Conservation (phyloP, 1,140 invertebrate genomes). For the Lepidurus arcticus region DNA sequence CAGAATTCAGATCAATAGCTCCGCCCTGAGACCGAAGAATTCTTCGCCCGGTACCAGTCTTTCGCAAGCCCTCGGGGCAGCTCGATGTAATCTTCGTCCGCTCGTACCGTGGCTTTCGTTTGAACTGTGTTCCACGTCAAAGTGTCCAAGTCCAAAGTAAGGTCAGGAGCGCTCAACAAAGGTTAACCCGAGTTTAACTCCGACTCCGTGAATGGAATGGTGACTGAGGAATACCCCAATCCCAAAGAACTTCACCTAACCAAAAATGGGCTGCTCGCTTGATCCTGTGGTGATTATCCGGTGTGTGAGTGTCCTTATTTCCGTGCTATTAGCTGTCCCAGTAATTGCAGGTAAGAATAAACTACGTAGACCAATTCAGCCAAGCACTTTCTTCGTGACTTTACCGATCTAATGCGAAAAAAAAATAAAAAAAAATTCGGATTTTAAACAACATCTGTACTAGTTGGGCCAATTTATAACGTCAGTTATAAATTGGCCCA, state of each 20-base stretch:
- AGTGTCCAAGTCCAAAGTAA: neutral
- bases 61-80: neutral
- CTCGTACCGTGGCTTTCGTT: neutral
- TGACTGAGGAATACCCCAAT: neutral
- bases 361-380: neutral
- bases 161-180: too few species aligned
- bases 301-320: neutral
- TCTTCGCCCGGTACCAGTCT: constrained; percentile 16
- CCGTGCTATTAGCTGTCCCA: neutral
- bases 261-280: neutral
- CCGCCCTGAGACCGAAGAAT: constrained; percentile 4
- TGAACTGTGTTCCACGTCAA: neutral
- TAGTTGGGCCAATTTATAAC: too few species aligned
- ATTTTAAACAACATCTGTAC: too few species aligned
- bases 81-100: neutral
- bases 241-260: neutral
- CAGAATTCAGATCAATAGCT: constrained; percentile 19
- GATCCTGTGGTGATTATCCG: neutral
- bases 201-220: neutral
- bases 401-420: too few species aligned
- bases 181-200: neutral
- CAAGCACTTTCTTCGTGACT: too few species aligned
- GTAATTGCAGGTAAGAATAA: neutral
- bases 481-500: too few species aligned
- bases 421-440: too few species aligned